Evolutionary conservation across 2,113 vertebrate genomes (phyloP).

Genomic region (Bos indicus): DNA sequence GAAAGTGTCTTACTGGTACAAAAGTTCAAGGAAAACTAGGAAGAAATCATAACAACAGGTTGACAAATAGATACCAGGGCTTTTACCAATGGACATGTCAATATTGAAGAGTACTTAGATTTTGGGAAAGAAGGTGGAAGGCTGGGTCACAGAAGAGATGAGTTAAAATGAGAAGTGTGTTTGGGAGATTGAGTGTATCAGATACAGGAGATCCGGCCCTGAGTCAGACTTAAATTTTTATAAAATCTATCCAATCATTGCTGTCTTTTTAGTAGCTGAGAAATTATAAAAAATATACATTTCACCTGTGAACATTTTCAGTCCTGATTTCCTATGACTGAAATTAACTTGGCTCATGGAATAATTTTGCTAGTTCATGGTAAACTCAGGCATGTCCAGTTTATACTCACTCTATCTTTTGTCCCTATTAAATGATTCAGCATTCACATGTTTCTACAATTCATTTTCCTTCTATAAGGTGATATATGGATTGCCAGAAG

Average conservation of each 20-base stretch:
- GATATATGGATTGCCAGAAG: background rate
- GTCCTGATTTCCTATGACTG: background rate
- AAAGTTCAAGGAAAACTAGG: background rate
- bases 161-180: background rate
- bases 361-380: background rate
- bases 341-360: background rate
- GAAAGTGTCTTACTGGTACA: background rate
- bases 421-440: background rate
- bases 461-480: background rate
- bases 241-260: background rate
- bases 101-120: background rate
- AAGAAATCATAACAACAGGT: background rate
- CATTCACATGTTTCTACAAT: background rate
- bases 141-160: background rate
- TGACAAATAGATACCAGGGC: background rate
- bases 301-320: background rate
- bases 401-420: background rate
- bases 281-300: background rate
- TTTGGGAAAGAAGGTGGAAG: background rate
- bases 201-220: background rate
- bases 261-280: background rate
- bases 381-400: background rate
- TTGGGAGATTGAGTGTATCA: background rate
- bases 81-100: background rate
- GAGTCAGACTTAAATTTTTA: background rate